A percentile compares a stretch with the other conserved stretches of the same genome.
These are phyloP conservation scores for Xiphophorus couchianus DNA, from an alignment of 2,113 vertebrate genomes.

Conservation along the genomic window DNA sequence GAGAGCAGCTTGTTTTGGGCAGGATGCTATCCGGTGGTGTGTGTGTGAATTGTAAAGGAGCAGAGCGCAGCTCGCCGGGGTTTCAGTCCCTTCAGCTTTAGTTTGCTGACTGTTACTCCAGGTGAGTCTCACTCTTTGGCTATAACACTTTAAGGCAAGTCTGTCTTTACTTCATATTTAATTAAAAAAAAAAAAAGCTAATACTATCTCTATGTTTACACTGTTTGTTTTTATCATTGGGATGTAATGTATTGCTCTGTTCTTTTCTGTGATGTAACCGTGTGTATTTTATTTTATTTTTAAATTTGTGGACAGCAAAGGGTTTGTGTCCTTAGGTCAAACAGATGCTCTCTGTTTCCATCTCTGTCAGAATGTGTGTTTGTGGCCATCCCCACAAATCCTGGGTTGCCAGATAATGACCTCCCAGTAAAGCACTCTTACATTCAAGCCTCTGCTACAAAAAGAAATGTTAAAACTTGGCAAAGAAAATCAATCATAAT, in stretches of 20 bases:
- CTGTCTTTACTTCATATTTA: conserved; percentile 6
- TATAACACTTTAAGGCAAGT: neutral
- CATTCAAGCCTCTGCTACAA: neutral
- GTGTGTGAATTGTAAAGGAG: conserved; percentile 58
- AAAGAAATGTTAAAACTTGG: neutral
- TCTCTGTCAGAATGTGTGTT: conserved; percentile 37
- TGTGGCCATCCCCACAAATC: conserved; percentile 25
- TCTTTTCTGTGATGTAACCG: neutral
- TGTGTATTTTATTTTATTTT: neutral
- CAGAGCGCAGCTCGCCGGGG: conserved; percentile 63
- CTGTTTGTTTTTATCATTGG: neutral
- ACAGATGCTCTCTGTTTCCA: conserved; percentile 42
- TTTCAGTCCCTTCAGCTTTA: conserved; percentile 33
- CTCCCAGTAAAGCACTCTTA: conserved; percentile 29
- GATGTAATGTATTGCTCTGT: neutral
- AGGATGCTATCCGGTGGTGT: conserved; percentile 60
- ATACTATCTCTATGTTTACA: neutral
- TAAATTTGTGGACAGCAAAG: neutral
- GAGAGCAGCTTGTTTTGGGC: conserved; percentile 54
- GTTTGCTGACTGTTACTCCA: conserved; percentile 46
- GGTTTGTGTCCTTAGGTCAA: conserved; percentile 45
- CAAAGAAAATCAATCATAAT: conserved; percentile 1
- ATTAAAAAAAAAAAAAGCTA: neutral
- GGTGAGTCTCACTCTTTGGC: conserved; percentile 60
- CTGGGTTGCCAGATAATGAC: conserved; percentile 50